Evolutionary conservation across 2,113 vertebrate species (phyloP), one percentile per base, ranked within the genome.

Genomic region (Progne subis): DNA sequence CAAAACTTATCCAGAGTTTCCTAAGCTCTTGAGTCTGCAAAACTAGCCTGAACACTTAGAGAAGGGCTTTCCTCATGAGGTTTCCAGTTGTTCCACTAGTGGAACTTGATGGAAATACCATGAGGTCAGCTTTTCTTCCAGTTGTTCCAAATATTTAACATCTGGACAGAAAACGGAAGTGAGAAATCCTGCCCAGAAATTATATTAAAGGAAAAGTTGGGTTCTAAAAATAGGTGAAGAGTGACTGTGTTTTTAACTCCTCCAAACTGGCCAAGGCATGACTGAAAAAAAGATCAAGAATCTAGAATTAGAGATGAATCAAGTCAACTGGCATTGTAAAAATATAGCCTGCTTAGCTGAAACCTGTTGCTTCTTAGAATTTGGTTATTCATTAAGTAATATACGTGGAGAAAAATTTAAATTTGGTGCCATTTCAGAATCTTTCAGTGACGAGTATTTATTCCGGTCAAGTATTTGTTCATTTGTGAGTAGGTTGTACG

Each of bases 81-180:
- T 80, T 96, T 97, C 95, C 96, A 97, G 76, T 92, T 63, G 94
- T 96, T 97, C 94, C 89, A 95, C 79, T 82, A 94, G 88, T 95
- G 92, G 91, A 96, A 96, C 90, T 86, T 94, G 95, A 88, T 96
- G 93, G 95, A 97, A 97, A 96, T 96, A 95, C 89, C 91, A 88
- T 96, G 93, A 97, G 74, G 67, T 97, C 96, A 96, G 92, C 84
- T 95, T 96, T 97, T 96, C 95, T 97, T 95, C 88, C 95, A 97
- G 71, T 95, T 84, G 65, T 77, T 97, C 92, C 88, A 94, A 88
- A 93, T 65, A 84, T 90, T 92, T 94, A 86, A 95, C 97, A 97
- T 97, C 95, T 97, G 96, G 87, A 94, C 84, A 96, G 94, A 95
- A 96, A 94, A 12, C 49, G 84, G 96, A 97, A 96, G 94, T 84